These are phyloP conservation scores for Microtus montanus DNA, from an alignment of 2,113 vertebrate genomes.

Conservation along the genomic window DNA sequence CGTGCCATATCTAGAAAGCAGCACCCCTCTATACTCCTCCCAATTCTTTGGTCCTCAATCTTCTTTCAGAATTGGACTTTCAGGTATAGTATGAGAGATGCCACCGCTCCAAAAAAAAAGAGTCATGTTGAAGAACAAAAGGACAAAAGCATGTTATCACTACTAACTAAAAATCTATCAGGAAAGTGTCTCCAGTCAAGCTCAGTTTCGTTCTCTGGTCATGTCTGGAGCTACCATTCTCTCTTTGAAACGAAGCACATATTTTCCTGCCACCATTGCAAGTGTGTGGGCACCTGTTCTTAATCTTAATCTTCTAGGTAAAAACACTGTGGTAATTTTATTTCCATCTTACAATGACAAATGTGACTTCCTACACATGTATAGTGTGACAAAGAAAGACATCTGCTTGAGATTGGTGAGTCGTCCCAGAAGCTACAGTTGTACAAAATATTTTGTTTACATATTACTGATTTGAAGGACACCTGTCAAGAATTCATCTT, in stretches of 20 bases:
- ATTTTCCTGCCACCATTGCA: constrained; percentile 19
- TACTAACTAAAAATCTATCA: not conserved
- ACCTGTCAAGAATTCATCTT: not conserved
- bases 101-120: not conserved
- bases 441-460: constrained; percentile 18
- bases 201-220: not conserved
- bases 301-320: not conserved
- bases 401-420: not conserved
- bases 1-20: too few species aligned
- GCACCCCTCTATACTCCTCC: rapidly evolving
- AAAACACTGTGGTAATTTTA: not conserved
- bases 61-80: not conserved
- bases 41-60: not conserved
- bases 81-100: not conserved
- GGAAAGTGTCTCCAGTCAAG: not conserved
- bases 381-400: not conserved
- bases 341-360: constrained; percentile 47
- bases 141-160: not conserved
- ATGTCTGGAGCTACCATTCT: not conserved
- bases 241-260: constrained; percentile 36
- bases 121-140: not conserved
- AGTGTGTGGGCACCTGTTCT: constrained; percentile 48
- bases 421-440: not conserved
- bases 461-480: not conserved
- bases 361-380: constrained; percentile 24